Evolutionary conservation across 1,140 invertebrate species (phyloP), one percentile per base, ranked within the genome.

Genomic region (Drosophila ambigua): DNA sequence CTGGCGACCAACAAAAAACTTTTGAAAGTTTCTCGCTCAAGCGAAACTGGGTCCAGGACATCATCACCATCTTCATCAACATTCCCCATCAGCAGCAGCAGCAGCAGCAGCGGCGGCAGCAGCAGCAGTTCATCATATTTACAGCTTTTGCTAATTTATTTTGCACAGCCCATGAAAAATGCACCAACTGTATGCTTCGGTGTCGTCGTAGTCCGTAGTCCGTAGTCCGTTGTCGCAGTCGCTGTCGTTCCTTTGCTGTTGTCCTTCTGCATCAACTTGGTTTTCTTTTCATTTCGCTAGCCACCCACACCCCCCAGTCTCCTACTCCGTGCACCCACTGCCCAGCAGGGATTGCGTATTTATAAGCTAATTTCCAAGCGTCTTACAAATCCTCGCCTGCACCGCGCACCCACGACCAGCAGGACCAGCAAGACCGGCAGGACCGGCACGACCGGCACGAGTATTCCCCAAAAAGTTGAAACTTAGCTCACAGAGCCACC

Each of bases 61-160:
- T 58, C 55, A 39, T 39, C 35, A 13, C 11, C 35, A 39, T 39
- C 35, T 39, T 39, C 35, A 39, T 39, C 35, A 39, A 5, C 35
- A 39, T 39, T 11, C 4, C 35, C 35, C 35, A 31, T 31, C 31
- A 31, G 8, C 35, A 35, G 3, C 35, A 50, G 51, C 64, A 50
- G 24, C 60, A 66, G 20, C 50, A 48, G 16, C 45, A 45, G 8
- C 50, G 57, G 8, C 50, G 57, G 43, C 67, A 53, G 44, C 61
- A 71, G 69, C 63, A 78, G 75, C 72, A 78, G 82, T 88, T 87
- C 82, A 88, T 87, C 83, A 87, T 87, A 87, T 88, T 87, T 88
- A 87, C 74, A 78, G 82, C 82, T 75, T 85, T 74, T 73, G 76
- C 84, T 85, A 87, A 87, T 65, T 85, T 84, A 85, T 84, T 84